A percentile compares a stretch with the other conserved stretches of the same genome.
phyloP scores from a whole-genome alignment of 2,888 invertebrate species.

The Galeopsomyia nigrocyanea region DNA sequence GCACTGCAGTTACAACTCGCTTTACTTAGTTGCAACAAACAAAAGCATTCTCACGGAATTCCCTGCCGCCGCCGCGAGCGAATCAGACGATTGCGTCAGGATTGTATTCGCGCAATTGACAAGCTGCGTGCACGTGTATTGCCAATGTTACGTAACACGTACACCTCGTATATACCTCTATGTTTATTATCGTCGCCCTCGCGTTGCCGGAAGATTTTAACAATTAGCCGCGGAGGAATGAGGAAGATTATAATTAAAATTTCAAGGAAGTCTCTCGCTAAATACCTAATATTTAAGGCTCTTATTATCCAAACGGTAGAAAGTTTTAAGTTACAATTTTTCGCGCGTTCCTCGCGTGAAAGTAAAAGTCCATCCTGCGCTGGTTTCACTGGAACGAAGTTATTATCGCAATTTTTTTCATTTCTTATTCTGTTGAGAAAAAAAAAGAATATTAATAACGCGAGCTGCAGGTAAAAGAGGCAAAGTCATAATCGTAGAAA shows the following conservation, averaged over 20 bases:
- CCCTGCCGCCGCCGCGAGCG: neutral
- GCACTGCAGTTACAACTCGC: neutral
- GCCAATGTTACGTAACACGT: conserved; percentile 1
- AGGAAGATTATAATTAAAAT: too few relatives aligned
- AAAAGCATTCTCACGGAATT: conserved; percentile 15
- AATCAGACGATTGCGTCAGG: too few relatives aligned
- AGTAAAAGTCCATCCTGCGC: neutral
- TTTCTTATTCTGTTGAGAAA: neutral
- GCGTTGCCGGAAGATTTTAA: too few relatives aligned
- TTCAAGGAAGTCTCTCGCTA: too few relatives aligned
- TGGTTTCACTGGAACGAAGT: conserved; percentile 1
- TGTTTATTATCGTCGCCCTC: too few relatives aligned
- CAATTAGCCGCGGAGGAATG: too few relatives aligned
- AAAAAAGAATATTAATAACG: neutral
- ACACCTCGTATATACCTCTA: neutral
- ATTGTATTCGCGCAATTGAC: neutral
- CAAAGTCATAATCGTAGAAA: neutral
- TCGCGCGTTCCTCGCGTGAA: too few relatives aligned
- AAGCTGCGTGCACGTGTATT: neutral
- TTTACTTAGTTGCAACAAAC: neutral
- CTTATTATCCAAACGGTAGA: too few relatives aligned
- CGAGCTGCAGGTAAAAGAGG: conserved; percentile 1
- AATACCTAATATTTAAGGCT: too few relatives aligned
- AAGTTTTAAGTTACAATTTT: too few relatives aligned
- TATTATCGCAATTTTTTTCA: neutral